Evolutionary conservation across 2,888 invertebrate species (phyloP).

Genomic region (Nipponacmea schrenckii): DNA sequence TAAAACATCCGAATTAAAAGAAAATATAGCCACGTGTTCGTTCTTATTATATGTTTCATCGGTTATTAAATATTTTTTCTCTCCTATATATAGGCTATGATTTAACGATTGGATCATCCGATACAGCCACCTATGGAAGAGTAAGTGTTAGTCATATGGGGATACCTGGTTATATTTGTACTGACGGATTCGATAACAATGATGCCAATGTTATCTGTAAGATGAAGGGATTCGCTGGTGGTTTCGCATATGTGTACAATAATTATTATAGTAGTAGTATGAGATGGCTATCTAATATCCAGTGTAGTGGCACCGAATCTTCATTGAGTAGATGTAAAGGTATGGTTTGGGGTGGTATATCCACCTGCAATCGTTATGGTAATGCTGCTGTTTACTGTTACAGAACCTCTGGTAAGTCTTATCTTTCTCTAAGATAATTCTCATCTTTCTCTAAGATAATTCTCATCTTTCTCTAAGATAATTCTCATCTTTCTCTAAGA

Average conservation of each 20-base stretch:
- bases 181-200: conserved; percentile 48
- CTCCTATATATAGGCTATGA: background rate
- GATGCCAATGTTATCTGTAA: conserved; percentile 51
- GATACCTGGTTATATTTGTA: conserved; percentile 47
- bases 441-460: no score
- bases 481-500: no score
- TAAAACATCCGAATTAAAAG: background rate
- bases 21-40: background rate
- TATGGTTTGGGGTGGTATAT: conserved; percentile 45
- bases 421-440: no score
- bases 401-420: conserved; percentile 38
- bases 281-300: conserved; percentile 20
- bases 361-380: conserved; percentile 36
- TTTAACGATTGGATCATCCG: background rate
- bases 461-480: no score
- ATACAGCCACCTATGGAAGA: conserved; percentile 29
- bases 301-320: conserved; percentile 18
- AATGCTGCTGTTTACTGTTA: conserved; percentile 51
- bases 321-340: conserved; percentile 38
- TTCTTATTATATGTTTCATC: background rate
- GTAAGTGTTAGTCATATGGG: conserved; percentile 45
- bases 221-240: conserved; percentile 45
- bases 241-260: conserved; percentile 37
- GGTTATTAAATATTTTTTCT: no score
- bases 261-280: background rate